Evolutionary conservation across 2,797 vertebrate species (phyloP), one percentile per base, ranked within the genome.

Genomic region (Anas flavirostris): DNA sequence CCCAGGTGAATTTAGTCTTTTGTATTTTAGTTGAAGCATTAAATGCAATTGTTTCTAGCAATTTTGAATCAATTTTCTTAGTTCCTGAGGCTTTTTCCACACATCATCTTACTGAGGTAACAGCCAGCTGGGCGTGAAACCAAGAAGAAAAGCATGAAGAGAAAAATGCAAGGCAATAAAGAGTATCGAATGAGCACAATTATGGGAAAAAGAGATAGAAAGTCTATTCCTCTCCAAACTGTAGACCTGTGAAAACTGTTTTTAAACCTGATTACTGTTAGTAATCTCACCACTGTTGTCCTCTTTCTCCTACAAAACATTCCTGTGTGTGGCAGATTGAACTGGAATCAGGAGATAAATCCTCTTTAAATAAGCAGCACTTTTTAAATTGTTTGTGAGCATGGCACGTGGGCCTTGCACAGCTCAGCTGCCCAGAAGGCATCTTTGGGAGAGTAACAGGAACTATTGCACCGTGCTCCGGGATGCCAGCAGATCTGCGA

Each of bases 371-470:
- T 35, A 86, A 93, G 79, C 87, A 91, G 76, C 59, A 31, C 76
- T 90, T 95, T 91, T 82, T 90, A 83, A 88, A 94, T 91, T 94
- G 93, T 91, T 94, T 92, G 41, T 81, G 90, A 86, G 85, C 58
- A 74, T 16, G 46, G 85, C 82, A 75, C 3, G 4, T 7, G 67
- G 69, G 58, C 79, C 50, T 78, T 91, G 19, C 52, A n/a, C 4
- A 4, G 63, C 62, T 46, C 64, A 93, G 29, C 87, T 93, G 91
- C 85, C 87, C 68, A 76, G 60, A 80, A 94, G 72, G 78, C 53
- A 48, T 60, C 79, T 91, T 72, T 87, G 48, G 48, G 56, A 68
- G 82, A 53, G 46, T 58, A 23, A 82, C 91, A 63, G 17, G 28
- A 85, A 56, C 76, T 23, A 13, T 80, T 60, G 23, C 64, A 69